Evolutionary conservation across 2,797 vertebrate genomes (phyloP).

Genomic region (Amazonetta brasiliensis): DNA sequence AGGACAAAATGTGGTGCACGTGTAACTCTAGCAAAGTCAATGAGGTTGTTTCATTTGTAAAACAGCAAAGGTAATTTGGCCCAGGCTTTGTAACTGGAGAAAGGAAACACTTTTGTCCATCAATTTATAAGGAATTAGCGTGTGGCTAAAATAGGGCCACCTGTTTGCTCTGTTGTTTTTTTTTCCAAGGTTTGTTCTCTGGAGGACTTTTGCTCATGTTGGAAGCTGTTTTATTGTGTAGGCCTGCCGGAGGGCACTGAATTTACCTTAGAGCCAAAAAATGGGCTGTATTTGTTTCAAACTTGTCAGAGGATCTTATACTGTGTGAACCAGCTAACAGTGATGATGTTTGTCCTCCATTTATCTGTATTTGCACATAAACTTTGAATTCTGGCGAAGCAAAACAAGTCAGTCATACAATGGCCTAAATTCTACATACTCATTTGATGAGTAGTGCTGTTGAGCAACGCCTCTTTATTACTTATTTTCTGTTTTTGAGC

Average conservation of each 20-base stretch:
- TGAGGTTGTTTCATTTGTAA: neutral
- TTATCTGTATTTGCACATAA: neutral
- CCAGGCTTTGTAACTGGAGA: slow-evolving; percentile 1
- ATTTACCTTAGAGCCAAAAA: neutral
- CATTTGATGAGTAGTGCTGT: neutral
- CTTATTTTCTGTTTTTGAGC: neutral
- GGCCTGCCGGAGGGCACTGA: neutral
- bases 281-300: neutral
- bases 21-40: neutral
- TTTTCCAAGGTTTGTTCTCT: neutral
- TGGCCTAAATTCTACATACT: neutral
- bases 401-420: neutral
- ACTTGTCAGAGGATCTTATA: neutral
- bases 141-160: neutral
- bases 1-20: neutral
- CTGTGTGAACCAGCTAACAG: neutral
- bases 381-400: neutral
- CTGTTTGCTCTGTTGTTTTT: neutral
- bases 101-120: neutral
- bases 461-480: neutral
- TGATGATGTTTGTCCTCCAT: neutral
- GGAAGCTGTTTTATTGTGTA: neutral
- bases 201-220: neutral
- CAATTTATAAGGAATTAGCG: neutral
- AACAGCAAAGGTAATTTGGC: neutral